A percentile compares a stretch with the other conserved stretches of the same genome.
Evolutionary conservation across 2,888 invertebrate genomes (phyloP).

Genomic region (Coenonympha arcania): DNA sequence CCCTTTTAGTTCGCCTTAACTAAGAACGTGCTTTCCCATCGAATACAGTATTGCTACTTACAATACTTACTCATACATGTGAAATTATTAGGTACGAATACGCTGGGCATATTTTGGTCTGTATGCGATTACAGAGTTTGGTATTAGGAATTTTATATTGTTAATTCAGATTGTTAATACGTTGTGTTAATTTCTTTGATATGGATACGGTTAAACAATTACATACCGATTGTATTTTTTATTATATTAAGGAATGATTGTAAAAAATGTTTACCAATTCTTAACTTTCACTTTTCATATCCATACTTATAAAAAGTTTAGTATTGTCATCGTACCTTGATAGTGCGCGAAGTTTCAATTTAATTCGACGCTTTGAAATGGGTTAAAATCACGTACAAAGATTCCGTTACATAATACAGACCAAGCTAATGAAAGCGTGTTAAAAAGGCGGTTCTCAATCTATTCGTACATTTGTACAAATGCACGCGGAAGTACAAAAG

Average conservation of each 20-base stretch:
- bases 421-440: neutral
- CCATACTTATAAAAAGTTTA: too few species aligned
- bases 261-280: too few species aligned
- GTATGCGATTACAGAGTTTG: neutral
- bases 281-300: too few species aligned
- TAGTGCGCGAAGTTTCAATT: neutral
- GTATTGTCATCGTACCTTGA: neutral
- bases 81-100: too few species aligned
- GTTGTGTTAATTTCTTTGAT: neutral
- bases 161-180: neutral
- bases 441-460: neutral
- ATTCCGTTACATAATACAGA: neutral
- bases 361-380: too few species aligned
- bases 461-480: neutral
- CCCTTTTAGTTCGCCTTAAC: too few species aligned
- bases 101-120: neutral
- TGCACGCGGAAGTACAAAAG: neutral
- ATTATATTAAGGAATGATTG: neutral
- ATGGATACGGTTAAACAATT: neutral
- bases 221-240: neutral
- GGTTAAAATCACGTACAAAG: neutral
- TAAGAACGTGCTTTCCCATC: slow-evolving; percentile 3
- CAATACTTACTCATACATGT: neutral
- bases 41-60: too few species aligned
- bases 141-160: neutral